These are phyloP conservation scores for Thymelicus acteon DNA, from an alignment of 2,888 invertebrate genomes.

Conservation along the genomic window DNA sequence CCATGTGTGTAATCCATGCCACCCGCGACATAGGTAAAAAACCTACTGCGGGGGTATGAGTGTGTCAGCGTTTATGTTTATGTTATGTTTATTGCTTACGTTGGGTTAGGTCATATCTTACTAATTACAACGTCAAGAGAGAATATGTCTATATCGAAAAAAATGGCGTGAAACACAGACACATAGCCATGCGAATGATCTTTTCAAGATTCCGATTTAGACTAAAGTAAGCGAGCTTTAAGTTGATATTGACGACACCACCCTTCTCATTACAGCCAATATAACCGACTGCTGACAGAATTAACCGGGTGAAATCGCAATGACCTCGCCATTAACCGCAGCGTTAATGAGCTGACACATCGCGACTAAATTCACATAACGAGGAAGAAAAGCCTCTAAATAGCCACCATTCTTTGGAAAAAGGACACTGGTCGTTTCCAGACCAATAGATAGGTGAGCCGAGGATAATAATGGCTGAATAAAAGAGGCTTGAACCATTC, in stretches of 20 bases:
- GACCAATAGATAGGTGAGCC: neutral
- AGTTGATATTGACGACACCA: neutral
- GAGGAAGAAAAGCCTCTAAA: neutral
- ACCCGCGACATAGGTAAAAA: no score
- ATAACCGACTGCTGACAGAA: neutral
- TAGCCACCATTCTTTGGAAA: neutral
- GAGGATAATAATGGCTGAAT: no score
- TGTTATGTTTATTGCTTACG: no score
- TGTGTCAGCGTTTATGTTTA: no score
- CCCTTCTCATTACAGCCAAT: neutral
- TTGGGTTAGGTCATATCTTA: no score
- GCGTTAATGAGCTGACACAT: neutral
- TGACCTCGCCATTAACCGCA: neutral
- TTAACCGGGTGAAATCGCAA: neutral
- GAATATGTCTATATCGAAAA: no score
- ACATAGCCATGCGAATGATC: neutral
- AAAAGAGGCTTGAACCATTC: no score
- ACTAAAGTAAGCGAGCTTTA: no score
- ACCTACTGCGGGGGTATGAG: no score
- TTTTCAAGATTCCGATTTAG: no score
- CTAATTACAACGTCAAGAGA: no score
- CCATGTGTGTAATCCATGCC: no score
- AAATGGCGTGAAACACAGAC: neutral
- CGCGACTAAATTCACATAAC: neutral
- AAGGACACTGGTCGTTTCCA: neutral